These are phyloP conservation scores for Embiotoca jacksoni DNA, from an alignment of 2,113 vertebrate genomes.

Conservation along the genomic window DNA sequence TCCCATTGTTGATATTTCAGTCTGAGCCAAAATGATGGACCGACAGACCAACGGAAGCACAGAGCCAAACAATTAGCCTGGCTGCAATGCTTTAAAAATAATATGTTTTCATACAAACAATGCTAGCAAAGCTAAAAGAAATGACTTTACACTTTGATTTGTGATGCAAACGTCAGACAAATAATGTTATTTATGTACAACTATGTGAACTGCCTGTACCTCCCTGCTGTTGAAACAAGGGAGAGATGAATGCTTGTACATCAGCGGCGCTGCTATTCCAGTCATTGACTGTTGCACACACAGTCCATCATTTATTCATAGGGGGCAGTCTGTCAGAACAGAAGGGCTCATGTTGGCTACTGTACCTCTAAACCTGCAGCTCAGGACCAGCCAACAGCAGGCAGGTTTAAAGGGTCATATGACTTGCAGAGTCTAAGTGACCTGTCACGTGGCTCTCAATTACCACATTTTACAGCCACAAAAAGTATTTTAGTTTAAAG, in stretches of 20 bases:
- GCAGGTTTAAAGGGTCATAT: slow-evolving; percentile 41
- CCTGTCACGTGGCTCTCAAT: slow-evolving; percentile 34
- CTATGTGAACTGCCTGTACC: background rate
- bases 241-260: slow-evolving; percentile 11
- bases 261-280: slow-evolving; percentile 45
- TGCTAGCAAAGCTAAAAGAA: too few species aligned
- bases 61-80: too few species aligned
- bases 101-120: too few species aligned
- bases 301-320: slow-evolving; percentile 76
- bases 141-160: too few species aligned
- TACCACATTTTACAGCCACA: slow-evolving; percentile 23
- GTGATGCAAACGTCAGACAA: background rate
- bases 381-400: slow-evolving; percentile 34
- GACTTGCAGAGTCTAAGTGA: slow-evolving; percentile 43
- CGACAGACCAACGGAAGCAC: too few species aligned
- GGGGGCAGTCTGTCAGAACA: slow-evolving; percentile 67
- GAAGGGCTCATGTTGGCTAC: slow-evolving; percentile 49
- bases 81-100: too few species aligned
- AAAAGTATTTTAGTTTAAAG: slow-evolving; percentile 1
- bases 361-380: slow-evolving; percentile 57
- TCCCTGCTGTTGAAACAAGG: slow-evolving; percentile 21
- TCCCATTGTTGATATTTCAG: too few species aligned
- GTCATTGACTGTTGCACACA: slow-evolving; percentile 42
- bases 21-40: too few species aligned
- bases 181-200: slow-evolving; percentile 10